Evolutionary conservation across 1,140 invertebrate genomes (phyloP), one percentile per base, ranked within the genome.

Genomic region (Psix sp.): DNA sequence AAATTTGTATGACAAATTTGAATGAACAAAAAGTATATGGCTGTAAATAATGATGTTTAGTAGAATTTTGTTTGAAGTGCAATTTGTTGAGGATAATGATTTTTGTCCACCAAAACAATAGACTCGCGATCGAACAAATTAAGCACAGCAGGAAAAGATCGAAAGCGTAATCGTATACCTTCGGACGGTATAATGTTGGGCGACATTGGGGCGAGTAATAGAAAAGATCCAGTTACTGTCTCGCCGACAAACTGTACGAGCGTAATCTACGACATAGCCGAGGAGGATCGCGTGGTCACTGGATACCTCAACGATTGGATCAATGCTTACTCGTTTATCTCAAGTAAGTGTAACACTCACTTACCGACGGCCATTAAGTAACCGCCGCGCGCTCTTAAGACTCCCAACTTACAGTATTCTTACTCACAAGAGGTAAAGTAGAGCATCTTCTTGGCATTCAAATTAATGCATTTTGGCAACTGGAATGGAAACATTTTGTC

Each of bases 261-360:
- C 1, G 65, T 84, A 15, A 74, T 87, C 75, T 84, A 86, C 56
- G 78, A 85, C 49, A 79, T 84, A 45, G 76, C 86, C 24, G 82
- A 86, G 24, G 82, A 87, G 71, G 84, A 88, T 66, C 84, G 84
- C 45, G 78, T 84, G 40, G 84, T 90, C 62, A 87, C 91, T 72
- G 90, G 90, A 54, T 90, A 91, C 80, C 82, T 92, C 59, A 90
- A 89, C 31, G 90, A 92, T 63, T 92, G 91, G 90, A 91, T 92
- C 82, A 88, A 86, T 77, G 89, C 90, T 18, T 90, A 88, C 78
- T 81, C 84, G 49, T 91, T 90, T 78, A 84, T 91, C 54, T 83
- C 87, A 81, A 86, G 91, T 91, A 87, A 89, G 89, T 88, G 81
- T 14, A 21, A 46, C 2, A 24, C n/a, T 60, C 36, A 42, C 35